Evolutionary conservation across 2,888 invertebrate species (phyloP), one percentile per base, ranked within the genome.

Genomic region (Xanthorhoe designata): DNA sequence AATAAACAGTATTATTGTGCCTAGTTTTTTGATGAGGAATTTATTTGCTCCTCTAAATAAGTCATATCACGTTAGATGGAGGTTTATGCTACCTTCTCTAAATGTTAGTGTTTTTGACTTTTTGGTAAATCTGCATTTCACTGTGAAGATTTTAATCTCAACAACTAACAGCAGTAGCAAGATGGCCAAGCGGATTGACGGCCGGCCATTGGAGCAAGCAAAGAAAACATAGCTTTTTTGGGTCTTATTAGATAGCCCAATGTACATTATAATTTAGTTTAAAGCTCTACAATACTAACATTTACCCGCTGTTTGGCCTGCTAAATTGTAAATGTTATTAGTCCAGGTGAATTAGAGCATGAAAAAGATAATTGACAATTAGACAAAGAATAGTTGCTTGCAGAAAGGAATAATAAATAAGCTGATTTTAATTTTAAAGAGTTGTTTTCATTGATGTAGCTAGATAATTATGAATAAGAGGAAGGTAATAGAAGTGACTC

Each of bases 281-380:
- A 35, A 57, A 29, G 29, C 18, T 35, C 2, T 35, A 15, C 5
- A 13, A 19, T 58, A 50, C 58, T 50, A 58, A 58, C 58, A 58
- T 54, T 52, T 50, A 58, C 58, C 50, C 58, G 49, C 50, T 58
- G 49, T n/a, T 49, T 38, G 32, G 35, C 13, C 18, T 7, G 50
- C 50, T 58, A 50, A 50, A 50, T 58, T 58, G 4, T 10, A 35
- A 50, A 58, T 35, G 50, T 35, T 58, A 50, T 58, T 19, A 49
- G 35, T 58, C 47, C 53, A 17, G 53, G 15, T 19, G 19, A 17
- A 56, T 56, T 56, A 24, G 18, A 58, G 57, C 57, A 49, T 58
- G 59, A 51, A 59, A 59, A 35, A 51, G 47, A 57, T 47, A 59
- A 50, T 7, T 13, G 4, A 47, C 17, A 47, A 47, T 47, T 17